Conservation (phyloP, 2,113 vertebrate genomes). For the Hydrochoerus hydrochaeris region DNA sequence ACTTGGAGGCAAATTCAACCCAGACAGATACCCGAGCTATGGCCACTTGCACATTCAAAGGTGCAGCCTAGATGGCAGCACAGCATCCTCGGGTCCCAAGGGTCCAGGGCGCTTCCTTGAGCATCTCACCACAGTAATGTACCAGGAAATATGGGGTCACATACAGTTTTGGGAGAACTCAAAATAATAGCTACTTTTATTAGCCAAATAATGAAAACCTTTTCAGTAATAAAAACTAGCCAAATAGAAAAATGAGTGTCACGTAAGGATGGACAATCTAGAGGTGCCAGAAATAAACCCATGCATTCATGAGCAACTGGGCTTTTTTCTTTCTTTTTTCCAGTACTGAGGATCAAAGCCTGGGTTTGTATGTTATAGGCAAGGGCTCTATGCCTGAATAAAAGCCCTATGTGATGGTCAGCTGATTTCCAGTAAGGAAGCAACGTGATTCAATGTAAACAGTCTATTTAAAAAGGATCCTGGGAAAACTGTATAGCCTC, state of each 20-base stretch:
- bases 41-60: background rate
- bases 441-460: background rate
- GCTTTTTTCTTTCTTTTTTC: background rate
- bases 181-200: background rate
- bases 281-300: background rate
- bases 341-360: background rate
- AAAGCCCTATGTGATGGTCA: background rate
- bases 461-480: background rate
- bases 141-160: background rate
- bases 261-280: background rate
- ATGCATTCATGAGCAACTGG: background rate
- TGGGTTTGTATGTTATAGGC: background rate
- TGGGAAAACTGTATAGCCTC: background rate
- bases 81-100: background rate
- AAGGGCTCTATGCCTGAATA: background rate
- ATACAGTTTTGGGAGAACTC: background rate
- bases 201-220: background rate
- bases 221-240: background rate
- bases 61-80: background rate
- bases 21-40: background rate
- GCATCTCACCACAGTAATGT: background rate
- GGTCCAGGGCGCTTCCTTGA: background rate
- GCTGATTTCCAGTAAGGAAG: background rate
- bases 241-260: background rate
- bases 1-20: background rate